Conservation (phyloP, 2,113 vertebrate species). For the mouse (Mus musculus) region DNA sequence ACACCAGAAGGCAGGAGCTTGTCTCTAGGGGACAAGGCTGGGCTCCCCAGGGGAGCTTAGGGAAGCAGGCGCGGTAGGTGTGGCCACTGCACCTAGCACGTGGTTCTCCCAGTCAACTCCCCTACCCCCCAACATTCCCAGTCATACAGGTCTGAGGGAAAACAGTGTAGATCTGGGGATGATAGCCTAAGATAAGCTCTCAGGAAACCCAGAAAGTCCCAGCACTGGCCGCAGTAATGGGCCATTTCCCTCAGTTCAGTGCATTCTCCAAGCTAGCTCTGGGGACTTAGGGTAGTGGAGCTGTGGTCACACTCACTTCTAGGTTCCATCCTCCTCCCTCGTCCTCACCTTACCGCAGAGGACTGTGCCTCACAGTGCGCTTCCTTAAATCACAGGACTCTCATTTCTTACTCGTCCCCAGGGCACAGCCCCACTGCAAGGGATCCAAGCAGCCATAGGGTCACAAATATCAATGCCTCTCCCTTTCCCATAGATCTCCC, state of each 20-base stretch:
- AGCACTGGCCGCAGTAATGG: not conserved
- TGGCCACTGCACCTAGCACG: not conserved
- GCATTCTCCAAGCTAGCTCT: not conserved
- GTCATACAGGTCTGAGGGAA: not conserved
- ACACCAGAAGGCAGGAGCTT: not conserved
- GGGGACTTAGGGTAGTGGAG: not conserved
- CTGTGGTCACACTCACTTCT: not conserved
- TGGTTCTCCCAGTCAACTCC: not conserved
- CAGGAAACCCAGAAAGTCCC: not conserved
- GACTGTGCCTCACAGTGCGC: not conserved
- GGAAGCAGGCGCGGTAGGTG: not conserved
- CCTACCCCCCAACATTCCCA: not conserved
- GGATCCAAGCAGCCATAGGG: not conserved
- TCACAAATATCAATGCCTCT: not conserved
- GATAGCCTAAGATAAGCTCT: not conserved
- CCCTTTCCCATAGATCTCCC: not conserved
- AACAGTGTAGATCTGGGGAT: too few species aligned
- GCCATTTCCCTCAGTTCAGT: not conserved
- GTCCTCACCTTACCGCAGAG: not conserved
- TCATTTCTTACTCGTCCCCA: not conserved
- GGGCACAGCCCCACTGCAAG: not conserved
- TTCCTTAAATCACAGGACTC: not conserved
- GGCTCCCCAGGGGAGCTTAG: not conserved
- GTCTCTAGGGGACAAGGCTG: not conserved
- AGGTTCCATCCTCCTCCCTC: not conserved